These are phyloP conservation scores for Caloenas nicobarica DNA, from an alignment of 2,113 vertebrate species.

Conservation along the genomic window DNA sequence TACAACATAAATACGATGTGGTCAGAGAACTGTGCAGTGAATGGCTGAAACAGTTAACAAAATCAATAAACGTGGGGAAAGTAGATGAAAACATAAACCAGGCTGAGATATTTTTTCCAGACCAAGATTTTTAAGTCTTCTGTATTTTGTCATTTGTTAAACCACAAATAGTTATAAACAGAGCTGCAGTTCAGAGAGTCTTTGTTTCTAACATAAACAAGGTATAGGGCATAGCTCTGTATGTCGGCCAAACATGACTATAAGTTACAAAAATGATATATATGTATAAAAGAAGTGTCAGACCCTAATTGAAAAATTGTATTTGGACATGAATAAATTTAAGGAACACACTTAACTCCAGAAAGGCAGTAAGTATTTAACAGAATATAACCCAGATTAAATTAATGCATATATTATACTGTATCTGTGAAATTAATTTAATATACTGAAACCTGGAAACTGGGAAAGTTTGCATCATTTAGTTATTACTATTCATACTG, in stretches of 20 bases:
- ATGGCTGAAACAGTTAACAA: conserved; percentile 68
- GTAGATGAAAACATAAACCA: conserved; percentile 75
- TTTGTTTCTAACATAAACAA: conserved; percentile 78
- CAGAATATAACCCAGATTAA: conserved; percentile 20
- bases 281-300: conserved; percentile 72
- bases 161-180: conserved; percentile 71
- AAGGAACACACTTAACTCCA: conserved; percentile 35
- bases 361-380: conserved; percentile 7
- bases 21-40: conserved; percentile 26
- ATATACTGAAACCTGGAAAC: background rate
- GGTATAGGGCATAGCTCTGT: conserved; percentile 59
- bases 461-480: background rate
- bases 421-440: conserved; percentile 30
- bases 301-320: conserved; percentile 62
- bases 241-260: conserved; percentile 57
- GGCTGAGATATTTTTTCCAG: conserved; percentile 73
- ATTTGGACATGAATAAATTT: conserved; percentile 47
- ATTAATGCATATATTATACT: background rate
- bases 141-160: conserved; percentile 80
- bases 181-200: conserved; percentile 61
- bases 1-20: conserved; percentile 9
- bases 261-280: conserved; percentile 67
- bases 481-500: background rate
- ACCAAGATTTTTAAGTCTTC: conserved; percentile 75
- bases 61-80: conserved; percentile 65